phyloP scores from a whole-genome alignment of 2,797 vertebrate species.

The Podarcis lilfordi region DNA sequence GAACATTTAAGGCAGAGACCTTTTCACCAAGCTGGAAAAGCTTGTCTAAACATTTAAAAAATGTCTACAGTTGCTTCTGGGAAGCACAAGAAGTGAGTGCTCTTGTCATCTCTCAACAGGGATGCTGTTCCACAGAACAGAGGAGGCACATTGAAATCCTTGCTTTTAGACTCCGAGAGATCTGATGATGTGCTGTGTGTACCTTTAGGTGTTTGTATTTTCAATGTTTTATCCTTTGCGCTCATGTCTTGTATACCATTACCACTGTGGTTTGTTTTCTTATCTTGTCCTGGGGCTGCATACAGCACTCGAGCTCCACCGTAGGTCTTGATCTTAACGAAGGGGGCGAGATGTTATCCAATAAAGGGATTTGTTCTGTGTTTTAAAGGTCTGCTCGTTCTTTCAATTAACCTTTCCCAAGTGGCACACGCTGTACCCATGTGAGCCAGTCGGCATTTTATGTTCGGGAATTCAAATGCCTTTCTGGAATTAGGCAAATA shows the following conservation, averaged over 20 bases:
- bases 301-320: neutral
- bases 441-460: too few species aligned
- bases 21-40: too few species aligned
- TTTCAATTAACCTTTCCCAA: slow-evolving; percentile 2
- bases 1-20: too few species aligned
- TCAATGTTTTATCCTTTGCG: neutral
- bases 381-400: neutral
- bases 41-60: too few species aligned
- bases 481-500: neutral
- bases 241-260: neutral
- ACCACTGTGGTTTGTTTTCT: too few species aligned
- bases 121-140: too few species aligned
- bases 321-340: neutral
- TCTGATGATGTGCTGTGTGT: too few species aligned
- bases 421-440: neutral
- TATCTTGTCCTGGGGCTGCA: neutral
- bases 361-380: neutral
- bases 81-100: too few species aligned
- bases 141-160: too few species aligned
- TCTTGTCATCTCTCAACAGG: too few species aligned
- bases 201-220: neutral
- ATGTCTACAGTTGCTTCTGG: too few species aligned
- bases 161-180: too few species aligned
- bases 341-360: neutral
- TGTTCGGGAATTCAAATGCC: neutral